phyloP scores from a whole-genome alignment of 2,113 vertebrate genomes.

The Colossoma macropomum region DNA sequence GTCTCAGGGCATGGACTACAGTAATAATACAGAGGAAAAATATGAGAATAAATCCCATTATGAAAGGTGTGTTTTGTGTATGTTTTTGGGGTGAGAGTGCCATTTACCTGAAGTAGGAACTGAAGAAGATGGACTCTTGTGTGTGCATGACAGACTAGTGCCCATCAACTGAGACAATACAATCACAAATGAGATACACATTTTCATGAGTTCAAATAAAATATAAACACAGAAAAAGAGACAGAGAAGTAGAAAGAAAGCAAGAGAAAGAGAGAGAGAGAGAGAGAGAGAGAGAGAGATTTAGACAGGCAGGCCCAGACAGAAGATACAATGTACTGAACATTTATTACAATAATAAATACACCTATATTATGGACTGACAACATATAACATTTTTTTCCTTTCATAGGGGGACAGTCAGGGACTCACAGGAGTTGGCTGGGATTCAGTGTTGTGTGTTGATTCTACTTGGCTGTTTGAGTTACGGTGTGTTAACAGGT shows the following conservation, averaged over 20 bases:
- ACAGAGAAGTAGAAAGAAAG: background rate
- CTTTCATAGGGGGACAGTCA: background rate
- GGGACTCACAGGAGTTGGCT: conserved; percentile 58
- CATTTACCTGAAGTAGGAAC: conserved; percentile 83
- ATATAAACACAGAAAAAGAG: background rate
- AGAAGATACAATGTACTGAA: too few species aligned
- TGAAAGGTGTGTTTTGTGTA: background rate
- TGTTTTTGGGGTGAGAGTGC: too few species aligned
- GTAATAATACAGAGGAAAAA: background rate
- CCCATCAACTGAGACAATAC: conserved; percentile 76
- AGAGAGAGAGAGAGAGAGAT: too few species aligned
- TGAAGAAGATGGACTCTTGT: conserved; percentile 77
- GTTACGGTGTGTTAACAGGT: conserved; percentile 71
- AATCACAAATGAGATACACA: conserved; percentile 11
- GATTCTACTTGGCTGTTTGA: conserved; percentile 20
- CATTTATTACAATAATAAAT: too few species aligned
- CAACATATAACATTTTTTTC: too few species aligned
- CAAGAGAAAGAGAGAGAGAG: too few species aligned
- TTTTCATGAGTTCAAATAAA: background rate
- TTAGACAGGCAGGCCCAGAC: too few species aligned
- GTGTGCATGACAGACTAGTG: conserved; percentile 79
- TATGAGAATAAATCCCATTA: background rate
- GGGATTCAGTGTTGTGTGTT: background rate
- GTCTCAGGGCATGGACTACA: conserved; percentile 87
- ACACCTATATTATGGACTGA: too few species aligned